Percentiles rank a stretch among this genome's conserved stretches.
These are phyloP conservation scores for Glyptemys insculpta DNA, from an alignment of 2,797 vertebrate genomes.

Conservation along the genomic window DNA sequence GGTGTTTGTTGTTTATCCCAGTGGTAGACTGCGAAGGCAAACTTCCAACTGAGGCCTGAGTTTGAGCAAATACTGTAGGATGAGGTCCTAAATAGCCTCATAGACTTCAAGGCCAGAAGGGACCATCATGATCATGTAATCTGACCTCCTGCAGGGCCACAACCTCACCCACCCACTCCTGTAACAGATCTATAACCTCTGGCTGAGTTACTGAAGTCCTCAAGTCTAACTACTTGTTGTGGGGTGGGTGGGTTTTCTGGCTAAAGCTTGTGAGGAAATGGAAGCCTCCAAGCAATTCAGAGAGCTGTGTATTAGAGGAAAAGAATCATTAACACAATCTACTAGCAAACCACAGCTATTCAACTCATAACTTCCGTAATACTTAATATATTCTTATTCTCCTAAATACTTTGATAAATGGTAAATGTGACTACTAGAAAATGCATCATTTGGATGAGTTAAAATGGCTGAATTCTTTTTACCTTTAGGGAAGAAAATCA, in stretches of 20 bases:
- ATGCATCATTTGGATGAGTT: background rate
- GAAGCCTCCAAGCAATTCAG: background rate
- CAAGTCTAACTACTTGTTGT: background rate
- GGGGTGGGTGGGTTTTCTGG: background rate
- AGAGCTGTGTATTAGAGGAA: background rate
- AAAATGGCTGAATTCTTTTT: conserved; percentile 40
- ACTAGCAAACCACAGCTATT: background rate
- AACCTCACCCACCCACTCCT: background rate
- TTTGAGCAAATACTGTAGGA: background rate
- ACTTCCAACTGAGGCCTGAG: too few relatives aligned
- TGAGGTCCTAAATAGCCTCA: background rate
- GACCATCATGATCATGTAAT: too few relatives aligned
- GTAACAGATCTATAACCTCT: background rate
- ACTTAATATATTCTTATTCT: background rate
- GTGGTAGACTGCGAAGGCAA: background rate
- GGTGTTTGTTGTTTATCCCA: background rate
- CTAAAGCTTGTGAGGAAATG: background rate
- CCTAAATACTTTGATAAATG: too few relatives aligned
- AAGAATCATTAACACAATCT: background rate
- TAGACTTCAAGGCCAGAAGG: background rate
- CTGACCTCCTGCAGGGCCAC: background rate
- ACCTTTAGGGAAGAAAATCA: background rate
- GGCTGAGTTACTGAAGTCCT: background rate
- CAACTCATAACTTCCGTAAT: background rate
- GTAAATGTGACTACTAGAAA: background rate